A percentile compares a stretch with the other conserved stretches of the same genome.
Conservation (phyloP, 2,888 invertebrate species). For the Rhyacophila evoluta region DNA sequence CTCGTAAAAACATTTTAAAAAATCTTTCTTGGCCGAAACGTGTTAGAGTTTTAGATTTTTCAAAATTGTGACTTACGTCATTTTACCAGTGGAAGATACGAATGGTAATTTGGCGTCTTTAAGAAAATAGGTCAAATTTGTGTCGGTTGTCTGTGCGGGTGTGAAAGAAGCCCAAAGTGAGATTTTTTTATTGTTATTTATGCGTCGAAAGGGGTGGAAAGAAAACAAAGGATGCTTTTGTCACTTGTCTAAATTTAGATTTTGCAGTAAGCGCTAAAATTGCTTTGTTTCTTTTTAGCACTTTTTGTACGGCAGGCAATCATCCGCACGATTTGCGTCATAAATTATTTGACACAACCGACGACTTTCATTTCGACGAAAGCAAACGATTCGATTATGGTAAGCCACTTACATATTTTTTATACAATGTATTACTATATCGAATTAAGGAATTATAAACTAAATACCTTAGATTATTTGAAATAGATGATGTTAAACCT, state of each 20-base stretch:
- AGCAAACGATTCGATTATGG: too few relatives aligned
- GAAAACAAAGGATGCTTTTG: background rate
- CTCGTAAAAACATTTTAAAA: too few relatives aligned
- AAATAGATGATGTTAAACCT: too few relatives aligned
- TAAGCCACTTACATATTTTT: too few relatives aligned
- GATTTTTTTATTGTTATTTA: slow-evolving; percentile 27
- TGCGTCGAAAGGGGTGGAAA: background rate
- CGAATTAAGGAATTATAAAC: too few relatives aligned
- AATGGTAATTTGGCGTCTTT: slow-evolving; percentile 28
- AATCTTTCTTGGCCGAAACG: too few relatives aligned
- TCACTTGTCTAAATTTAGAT: slow-evolving; percentile 23
- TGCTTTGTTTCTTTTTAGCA: background rate
- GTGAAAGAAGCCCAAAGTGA: background rate
- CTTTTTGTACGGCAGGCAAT: background rate
- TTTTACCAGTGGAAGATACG: background rate
- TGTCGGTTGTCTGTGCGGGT: slow-evolving; percentile 15
- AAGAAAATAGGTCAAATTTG: slow-evolving; percentile 44
- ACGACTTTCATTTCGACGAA: too few relatives aligned
- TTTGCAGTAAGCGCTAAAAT: background rate
- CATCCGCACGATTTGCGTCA: background rate
- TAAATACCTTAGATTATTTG: too few relatives aligned
- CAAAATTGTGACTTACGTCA: too few relatives aligned
- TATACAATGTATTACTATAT: too few relatives aligned
- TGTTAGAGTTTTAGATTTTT: too few relatives aligned
- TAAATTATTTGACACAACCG: background rate